These are phyloP conservation scores for Hypselothyrea guttata DNA, from an alignment of 2,888 invertebrate species.

Conservation along the genomic window DNA sequence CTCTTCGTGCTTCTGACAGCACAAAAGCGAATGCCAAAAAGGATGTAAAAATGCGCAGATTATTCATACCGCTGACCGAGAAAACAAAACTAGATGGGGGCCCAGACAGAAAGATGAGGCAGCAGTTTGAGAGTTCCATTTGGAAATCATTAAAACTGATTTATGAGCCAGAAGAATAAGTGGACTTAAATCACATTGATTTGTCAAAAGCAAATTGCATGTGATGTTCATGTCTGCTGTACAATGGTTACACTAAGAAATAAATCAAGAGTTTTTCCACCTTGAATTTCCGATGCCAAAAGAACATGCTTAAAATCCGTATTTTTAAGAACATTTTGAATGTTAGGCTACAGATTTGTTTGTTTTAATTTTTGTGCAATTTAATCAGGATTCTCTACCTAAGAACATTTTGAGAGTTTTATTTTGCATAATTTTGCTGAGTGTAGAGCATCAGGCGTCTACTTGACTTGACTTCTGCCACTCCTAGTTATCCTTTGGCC, in stretches of 20 bases:
- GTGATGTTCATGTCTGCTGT: too few relatives aligned
- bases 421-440: too few relatives aligned
- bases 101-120: slow-evolving; percentile 12
- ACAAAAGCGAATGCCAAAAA: slow-evolving; percentile 34
- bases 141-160: slow-evolving; percentile 26
- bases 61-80: slow-evolving; percentile 37
- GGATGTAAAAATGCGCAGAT: slow-evolving; percentile 41
- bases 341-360: too few relatives aligned
- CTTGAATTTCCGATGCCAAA: too few relatives aligned
- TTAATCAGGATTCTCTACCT: too few relatives aligned
- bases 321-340: too few relatives aligned
- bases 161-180: slow-evolving; percentile 10
- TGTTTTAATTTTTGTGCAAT: too few relatives aligned
- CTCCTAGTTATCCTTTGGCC: slow-evolving; percentile 28
- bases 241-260: too few relatives aligned
- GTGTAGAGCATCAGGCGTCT: slow-evolving; percentile 28
- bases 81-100: neutral
- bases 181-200: slow-evolving; percentile 5
- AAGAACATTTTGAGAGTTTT: too few relatives aligned
- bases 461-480: neutral
- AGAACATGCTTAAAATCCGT: too few relatives aligned
- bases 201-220: neutral
- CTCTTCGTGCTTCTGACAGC: slow-evolving; percentile 3
- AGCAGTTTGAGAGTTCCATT: slow-evolving; percentile 20
- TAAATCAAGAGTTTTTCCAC: too few relatives aligned